A percentile compares a stretch with the other conserved stretches of the same genome.
phyloP scores from a whole-genome alignment of 2,113 vertebrate species.

The Origma solitaria region DNA sequence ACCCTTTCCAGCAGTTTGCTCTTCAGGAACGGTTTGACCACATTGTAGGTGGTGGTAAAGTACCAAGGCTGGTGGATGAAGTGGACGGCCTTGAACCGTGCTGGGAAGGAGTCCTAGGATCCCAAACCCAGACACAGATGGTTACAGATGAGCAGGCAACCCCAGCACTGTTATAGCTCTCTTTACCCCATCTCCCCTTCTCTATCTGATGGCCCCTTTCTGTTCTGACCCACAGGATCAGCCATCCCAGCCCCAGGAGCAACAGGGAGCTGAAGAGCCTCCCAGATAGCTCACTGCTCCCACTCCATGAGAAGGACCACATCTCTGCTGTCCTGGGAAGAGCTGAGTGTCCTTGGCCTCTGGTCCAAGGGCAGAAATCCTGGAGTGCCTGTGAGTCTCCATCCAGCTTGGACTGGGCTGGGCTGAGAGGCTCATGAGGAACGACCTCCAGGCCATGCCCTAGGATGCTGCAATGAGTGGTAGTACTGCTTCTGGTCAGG shows the following conservation, averaged over 20 bases:
- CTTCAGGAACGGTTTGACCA: conserved; percentile 96
- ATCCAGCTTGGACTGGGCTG: not conserved
- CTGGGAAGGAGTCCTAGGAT: conserved; percentile 92
- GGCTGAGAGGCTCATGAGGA: not conserved
- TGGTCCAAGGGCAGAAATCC: not conserved
- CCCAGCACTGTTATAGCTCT: accelerated
- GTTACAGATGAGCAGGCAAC: not conserved
- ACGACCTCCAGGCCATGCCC: not conserved
- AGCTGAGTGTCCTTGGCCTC: not conserved
- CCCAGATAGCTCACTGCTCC: not conserved
- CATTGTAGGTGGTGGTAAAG: conserved; percentile 96
- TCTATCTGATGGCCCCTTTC: not conserved
- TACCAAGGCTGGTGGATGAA: conserved; percentile 98
- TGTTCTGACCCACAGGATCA: not conserved
- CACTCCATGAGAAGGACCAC: not conserved
- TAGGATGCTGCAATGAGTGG: not conserved
- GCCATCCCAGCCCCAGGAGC: not conserved
- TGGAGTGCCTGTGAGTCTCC: not conserved
- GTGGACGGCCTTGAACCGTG: conserved; percentile 94
- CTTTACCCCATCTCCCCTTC: not conserved
- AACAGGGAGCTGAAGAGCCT: not conserved
- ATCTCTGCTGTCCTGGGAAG: not conserved
- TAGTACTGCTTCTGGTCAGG: not conserved
- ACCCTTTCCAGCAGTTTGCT: conserved; percentile 95
- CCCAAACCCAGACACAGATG: not conserved